A percentile compares a stretch with the other conserved stretches of the same genome.
Evolutionary conservation across 2,797 vertebrate genomes (phyloP).

Genomic region (Acrossocheilus fasciatus): DNA sequence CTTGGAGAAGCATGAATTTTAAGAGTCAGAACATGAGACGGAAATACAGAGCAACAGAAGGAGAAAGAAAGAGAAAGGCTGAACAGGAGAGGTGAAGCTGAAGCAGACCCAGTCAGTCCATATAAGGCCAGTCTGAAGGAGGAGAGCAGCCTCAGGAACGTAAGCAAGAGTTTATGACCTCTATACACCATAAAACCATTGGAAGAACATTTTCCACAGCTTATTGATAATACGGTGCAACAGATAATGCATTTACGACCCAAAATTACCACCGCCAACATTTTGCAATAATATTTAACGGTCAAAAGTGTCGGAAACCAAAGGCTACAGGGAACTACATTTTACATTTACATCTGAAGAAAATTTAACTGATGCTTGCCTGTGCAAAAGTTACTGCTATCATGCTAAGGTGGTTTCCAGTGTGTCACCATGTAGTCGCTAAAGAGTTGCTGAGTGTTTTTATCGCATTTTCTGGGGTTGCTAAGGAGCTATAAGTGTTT

Average conservation of each 20-base stretch:
- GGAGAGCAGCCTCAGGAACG: slow-evolving; percentile 52
- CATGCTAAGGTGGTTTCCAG: neutral
- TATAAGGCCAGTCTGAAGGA: slow-evolving; percentile 63
- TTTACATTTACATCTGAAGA: neutral
- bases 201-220: slow-evolving; percentile 33
- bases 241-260: neutral
- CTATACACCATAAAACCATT: slow-evolving; percentile 25
- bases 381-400: neutral
- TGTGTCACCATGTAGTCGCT: neutral
- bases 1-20: neutral
- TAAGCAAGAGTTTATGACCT: slow-evolving; percentile 50
- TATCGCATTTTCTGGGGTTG: neutral
- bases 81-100: slow-evolving; percentile 21
- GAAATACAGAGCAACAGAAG: slow-evolving; percentile 21
- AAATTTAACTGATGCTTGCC: neutral
- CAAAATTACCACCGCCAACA: neutral
- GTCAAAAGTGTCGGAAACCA: neutral
- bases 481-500: neutral
- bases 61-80: slow-evolving; percentile 19
- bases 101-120: slow-evolving; percentile 58
- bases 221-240: neutral
- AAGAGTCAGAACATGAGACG: neutral
- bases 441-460: neutral
- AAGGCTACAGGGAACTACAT: neutral
- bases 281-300: neutral